Base-by-base conservation (phyloP, 1,140 invertebrate genomes). In the Physella acuta region DNA sequence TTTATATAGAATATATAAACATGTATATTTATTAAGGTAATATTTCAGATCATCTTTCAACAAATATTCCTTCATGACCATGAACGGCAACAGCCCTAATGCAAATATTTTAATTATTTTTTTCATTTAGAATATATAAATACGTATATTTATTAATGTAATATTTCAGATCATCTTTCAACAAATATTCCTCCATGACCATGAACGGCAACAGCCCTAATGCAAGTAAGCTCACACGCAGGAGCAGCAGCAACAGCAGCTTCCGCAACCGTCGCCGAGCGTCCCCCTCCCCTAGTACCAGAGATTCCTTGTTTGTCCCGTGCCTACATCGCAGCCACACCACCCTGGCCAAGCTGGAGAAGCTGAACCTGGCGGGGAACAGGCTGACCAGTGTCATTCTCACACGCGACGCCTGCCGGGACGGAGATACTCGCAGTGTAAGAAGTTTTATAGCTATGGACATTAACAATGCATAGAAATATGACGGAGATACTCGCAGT, bases 351-450 rank as follows among this genome's bases (percentile, higher is more conserved):
- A 90, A 91, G 73, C 86, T 99, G 24, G 91, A 93, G 0, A 87
- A 94, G 37, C 87, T 99, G 0, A 96, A 96, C 81, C 89, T 99
- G 87, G 90, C 94, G 17, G 93, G 94, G 79, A 99, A 99, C 86
- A 84, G 84, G 80, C 86, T 84, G n/a, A 70, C 31, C 8, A 58
- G 30, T 5, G 36, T 79, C 24, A 71, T 37, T 0, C 62, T 78
- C 5, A 73, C 66, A 3, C 51, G 53, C 14, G 51, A 61, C 30
- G 30, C 65, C 14, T 28, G 31, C 3, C 8, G 31, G 17, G 53
- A 53, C 28, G 51, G 37, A 0, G 71, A 72, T 24, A 52, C 59
- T 34, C 60, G 59, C 3, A 72, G 71, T 59, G 70, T 71, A 66
- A 60, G 70, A 60, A 28, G 28, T 24, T 36, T 37, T 61, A 34